Percentiles rank a stretch among this genome's conserved stretches.
These are phyloP conservation scores for Eriosoma lanigerum DNA, from an alignment of 1,140 invertebrate genomes.

Conservation along the genomic window DNA sequence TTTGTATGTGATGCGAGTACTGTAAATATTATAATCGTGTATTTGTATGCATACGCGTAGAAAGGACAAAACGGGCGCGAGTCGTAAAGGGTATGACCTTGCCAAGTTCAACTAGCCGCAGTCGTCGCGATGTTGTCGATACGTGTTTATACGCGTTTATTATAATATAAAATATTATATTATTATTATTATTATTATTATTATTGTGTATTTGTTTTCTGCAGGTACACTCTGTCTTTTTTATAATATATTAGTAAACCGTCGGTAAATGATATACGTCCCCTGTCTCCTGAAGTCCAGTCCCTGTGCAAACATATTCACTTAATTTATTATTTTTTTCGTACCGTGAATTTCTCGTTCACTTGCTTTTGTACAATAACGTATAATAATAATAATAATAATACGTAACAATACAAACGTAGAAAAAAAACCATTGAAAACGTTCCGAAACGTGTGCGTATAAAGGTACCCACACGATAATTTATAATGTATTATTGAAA, in stretches of 20 bases:
- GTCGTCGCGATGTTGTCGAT: constrained; percentile 23
- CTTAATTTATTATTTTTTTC: no score
- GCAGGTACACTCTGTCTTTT: no score
- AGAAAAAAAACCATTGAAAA: not conserved
- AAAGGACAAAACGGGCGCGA: not conserved
- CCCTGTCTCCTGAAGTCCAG: no score
- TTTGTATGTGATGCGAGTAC: not conserved
- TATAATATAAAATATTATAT: not conserved
- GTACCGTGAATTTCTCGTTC: no score
- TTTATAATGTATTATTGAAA: not conserved
- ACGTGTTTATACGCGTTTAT: not conserved
- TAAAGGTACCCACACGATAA: not conserved
- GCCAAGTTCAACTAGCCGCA: constrained; percentile 31
- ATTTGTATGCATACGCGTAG: not conserved
- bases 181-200: no score
- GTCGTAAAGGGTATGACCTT: not conserved
- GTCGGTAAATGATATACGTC: no score
- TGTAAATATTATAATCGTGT: no score
- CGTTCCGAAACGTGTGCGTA: not conserved
- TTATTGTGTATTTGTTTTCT: no score
- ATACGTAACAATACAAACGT: not conserved
- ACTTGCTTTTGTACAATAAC: no score
- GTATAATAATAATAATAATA: no score
- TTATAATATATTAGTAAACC: no score
- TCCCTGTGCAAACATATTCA: no score